Conservation (phyloP, 2,113 vertebrate species). For the Sporophila hypoxantha region DNA sequence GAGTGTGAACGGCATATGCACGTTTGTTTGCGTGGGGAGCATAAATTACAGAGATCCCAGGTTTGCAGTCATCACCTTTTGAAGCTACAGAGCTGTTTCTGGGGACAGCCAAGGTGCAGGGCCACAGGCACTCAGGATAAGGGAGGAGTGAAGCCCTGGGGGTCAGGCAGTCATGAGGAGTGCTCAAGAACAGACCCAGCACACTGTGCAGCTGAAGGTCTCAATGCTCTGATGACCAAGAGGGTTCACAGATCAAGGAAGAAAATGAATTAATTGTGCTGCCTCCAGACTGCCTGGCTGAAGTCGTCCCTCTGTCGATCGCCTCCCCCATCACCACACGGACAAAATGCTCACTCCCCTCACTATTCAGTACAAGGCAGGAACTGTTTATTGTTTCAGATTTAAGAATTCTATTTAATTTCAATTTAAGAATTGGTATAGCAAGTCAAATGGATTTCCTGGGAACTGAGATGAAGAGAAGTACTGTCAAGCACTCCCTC, state of each 20-base stretch:
- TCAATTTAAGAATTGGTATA: neutral
- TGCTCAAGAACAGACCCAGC: neutral
- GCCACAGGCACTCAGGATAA: neutral
- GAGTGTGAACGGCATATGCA: conserved; percentile 14
- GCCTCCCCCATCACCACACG: rapidly evolving
- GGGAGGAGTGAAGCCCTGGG: neutral
- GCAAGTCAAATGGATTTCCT: neutral
- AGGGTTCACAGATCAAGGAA: neutral
- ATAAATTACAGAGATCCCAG: conserved; percentile 17
- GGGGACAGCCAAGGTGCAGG: neutral
- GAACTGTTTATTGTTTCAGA: neutral
- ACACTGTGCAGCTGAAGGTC: neutral
- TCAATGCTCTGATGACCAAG: neutral
- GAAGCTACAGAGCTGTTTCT: neutral
- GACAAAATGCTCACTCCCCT: neutral
- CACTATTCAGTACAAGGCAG: neutral
- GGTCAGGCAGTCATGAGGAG: neutral
- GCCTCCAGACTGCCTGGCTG: neutral
- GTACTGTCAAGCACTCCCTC: neutral
- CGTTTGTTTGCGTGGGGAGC: conserved; percentile 21
- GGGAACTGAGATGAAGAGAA: neutral
- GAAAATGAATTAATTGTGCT: neutral
- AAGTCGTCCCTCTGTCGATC: rapidly evolving
- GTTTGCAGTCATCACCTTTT: neutral
- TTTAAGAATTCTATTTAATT: neutral